Conservation (phyloP, 2,888 invertebrate genomes). For the Chironomus riparius region DNA sequence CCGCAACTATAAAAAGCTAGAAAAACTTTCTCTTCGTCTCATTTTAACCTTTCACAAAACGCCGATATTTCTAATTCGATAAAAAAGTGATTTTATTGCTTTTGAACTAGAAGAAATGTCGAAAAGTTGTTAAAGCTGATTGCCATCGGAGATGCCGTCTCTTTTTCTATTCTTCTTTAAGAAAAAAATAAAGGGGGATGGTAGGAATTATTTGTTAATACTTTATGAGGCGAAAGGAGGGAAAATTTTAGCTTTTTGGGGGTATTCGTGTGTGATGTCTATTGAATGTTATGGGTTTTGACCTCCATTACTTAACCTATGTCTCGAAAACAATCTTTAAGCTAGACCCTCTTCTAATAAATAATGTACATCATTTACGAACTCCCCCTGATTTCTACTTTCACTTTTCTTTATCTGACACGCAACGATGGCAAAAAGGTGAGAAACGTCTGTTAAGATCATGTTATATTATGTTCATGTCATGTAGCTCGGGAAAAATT, state of each 20-base stretch:
- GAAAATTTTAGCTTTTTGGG: neutral
- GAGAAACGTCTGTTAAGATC: neutral
- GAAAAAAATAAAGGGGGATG: neutral
- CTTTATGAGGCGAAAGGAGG: neutral
- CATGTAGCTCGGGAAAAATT: too few relatives aligned
- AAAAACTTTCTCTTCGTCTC: too few relatives aligned
- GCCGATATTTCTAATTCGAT: neutral
- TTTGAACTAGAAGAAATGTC: neutral
- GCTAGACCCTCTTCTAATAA: too few relatives aligned
- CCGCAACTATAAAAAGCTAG: too few relatives aligned
- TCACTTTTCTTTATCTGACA: neutral
- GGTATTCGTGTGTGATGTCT: too few relatives aligned
- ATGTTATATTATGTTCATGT: neutral
- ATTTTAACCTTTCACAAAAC: too few relatives aligned
- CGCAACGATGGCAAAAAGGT: neutral
- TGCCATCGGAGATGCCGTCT: neutral
- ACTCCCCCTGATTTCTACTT: neutral
- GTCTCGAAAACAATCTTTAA: too few relatives aligned
- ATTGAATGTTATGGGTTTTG: too few relatives aligned
- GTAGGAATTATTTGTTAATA: neutral
- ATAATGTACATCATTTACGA: too few relatives aligned
- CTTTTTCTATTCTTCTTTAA: neutral
- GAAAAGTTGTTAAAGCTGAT: neutral
- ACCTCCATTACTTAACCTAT: too few relatives aligned
- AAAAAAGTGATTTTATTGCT: neutral